These are phyloP conservation scores for Lytechinus pictus DNA, from an alignment of 35 echinoderm and acorn worm genomes.

Conservation along the genomic window DNA sequence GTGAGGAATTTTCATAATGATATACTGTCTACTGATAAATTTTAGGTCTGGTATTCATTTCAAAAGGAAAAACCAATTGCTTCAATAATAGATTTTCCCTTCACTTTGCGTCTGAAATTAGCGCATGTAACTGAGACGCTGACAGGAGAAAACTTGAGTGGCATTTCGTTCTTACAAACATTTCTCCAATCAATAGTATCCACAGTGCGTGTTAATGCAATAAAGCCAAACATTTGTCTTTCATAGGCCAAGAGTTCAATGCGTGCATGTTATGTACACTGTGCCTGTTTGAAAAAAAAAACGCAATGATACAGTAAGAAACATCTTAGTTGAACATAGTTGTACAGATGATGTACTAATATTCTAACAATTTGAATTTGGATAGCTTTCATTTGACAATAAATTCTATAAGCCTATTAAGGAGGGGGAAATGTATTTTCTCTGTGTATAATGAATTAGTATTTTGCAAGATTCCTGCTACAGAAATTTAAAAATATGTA, in stretches of 20 bases:
- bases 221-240: constrained; percentile 52
- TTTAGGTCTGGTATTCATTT: neutral
- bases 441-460: too few species aligned
- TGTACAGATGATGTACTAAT: too few species aligned
- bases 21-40: neutral
- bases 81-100: neutral
- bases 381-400: too few species aligned
- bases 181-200: constrained; percentile 7
- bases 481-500: too few species aligned
- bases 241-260: neutral
- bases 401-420: too few species aligned
- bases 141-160: neutral
- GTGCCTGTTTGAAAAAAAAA: neutral
- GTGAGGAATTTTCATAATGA: neutral
- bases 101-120: neutral
- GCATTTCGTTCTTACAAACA: neutral
- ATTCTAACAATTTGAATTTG: too few species aligned
- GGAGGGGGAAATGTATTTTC: too few species aligned
- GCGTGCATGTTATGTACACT: neutral
- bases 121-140: neutral
- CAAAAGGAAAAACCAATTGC: neutral
- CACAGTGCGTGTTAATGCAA: constrained; percentile 7
- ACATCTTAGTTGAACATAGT: too few species aligned
- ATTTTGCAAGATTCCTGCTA: too few species aligned
- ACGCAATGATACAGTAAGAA: too few species aligned